Base-by-base conservation (phyloP, 2,113 vertebrate species). In the Coreoperca whiteheadi region DNA sequence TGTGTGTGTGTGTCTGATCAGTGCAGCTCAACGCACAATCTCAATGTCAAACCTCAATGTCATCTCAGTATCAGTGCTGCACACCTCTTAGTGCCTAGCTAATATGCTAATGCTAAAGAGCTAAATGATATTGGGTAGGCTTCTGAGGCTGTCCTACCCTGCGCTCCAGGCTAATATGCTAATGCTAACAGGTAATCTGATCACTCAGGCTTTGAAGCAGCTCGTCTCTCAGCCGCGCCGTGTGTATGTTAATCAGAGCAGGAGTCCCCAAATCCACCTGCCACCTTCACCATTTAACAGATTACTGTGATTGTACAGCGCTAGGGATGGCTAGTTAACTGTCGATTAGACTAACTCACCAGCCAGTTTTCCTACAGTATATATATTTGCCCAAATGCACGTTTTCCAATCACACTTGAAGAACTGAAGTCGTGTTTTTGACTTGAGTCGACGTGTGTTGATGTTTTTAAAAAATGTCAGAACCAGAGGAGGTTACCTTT, bases 101-200 rank as follows among this genome's bases (percentile, higher is more conserved):
- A 84, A 90, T 88, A 61, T 64, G 81, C 79, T 60, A 54, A 75
- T 70, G 83, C 87, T 91, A 82, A 74, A 77, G n/a, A 85, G 79
- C 78, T 82, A 91, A 90, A 88, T 81, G 71, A 73, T 82, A 87
- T 91, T 67, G 85, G 85, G 77, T 77, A 60, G 86, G 83, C 56
- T 84, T 84, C 79, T 89, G 87, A 86, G 48, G 85, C 80, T 4
- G 11, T 50, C 74, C 88, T 83, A 79, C 87, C 39, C 60, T 14
- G 54, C 4, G 82, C 89, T 91, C 53, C 83, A 2, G 90, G 91
- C 92, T 93, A 90, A 91, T 92, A 91, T 93, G 92, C 88, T 91
- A 93, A 92, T 92, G 90, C 88, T 93, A 93, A 89, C 86, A 91
- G 91, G 87, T 91, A 87, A 91, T 91, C 87, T 91, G 84, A 91